A percentile compares a stretch with the other conserved stretches of the same genome.
Conservation (phyloP, 1,140 invertebrate species). For the Tetramorium alpestre region DNA sequence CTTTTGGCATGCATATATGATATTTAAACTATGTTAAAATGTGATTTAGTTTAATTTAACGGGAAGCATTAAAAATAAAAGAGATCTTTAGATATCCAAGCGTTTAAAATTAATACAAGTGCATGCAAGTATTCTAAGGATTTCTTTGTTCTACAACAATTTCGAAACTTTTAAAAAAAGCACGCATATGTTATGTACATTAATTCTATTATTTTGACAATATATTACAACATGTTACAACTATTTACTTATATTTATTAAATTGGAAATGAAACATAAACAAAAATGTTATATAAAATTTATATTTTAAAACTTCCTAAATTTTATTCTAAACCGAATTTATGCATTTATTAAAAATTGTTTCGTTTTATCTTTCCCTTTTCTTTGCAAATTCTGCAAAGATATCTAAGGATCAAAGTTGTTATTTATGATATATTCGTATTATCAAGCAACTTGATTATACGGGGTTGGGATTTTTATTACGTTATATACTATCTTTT, state of each 20-base stretch:
- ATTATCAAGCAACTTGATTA: conserved; percentile 31
- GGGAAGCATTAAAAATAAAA: not conserved
- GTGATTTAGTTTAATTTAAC: conserved; percentile 44
- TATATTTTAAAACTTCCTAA: not conserved
- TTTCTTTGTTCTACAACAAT: conserved; percentile 1
- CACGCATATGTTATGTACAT: not conserved
- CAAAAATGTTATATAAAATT: not conserved
- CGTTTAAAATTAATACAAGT: not conserved
- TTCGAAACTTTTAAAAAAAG: not conserved
- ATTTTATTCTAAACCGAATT: conserved; percentile 6
- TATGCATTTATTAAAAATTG: not conserved
- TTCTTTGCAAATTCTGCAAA: not conserved
- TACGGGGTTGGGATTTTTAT: conserved; percentile 49
- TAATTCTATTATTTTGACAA: not conserved
- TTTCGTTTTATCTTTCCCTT: not conserved
- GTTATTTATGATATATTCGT: conserved; percentile 35
- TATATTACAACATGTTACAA: not conserved
- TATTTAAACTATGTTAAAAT: conserved; percentile 37
- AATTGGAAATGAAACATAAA: not conserved
- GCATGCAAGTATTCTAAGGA: not conserved
- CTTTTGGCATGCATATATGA: not conserved
- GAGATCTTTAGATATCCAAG: conserved; percentile 33
- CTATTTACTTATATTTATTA: conserved; percentile 22
- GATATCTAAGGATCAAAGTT: conserved; percentile 47
- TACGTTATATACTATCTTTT: conserved; percentile 47